These are phyloP conservation scores for Eremobia ochroleuca DNA, from an alignment of 2,888 invertebrate species.

Conservation along the genomic window DNA sequence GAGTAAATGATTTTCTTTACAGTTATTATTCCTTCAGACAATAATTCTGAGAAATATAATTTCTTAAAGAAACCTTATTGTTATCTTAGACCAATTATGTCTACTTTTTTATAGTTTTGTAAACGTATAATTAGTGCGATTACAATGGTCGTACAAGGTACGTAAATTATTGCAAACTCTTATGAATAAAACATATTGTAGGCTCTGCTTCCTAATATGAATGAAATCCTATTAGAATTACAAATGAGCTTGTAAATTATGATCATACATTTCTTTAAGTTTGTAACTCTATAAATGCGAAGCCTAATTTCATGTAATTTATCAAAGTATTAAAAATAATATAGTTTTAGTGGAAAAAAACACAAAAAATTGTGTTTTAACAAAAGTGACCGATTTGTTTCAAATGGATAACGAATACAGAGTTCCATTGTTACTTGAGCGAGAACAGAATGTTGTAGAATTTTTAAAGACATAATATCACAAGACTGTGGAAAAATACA, in stretches of 20 bases:
- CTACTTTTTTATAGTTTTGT: neutral
- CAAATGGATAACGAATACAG: neutral
- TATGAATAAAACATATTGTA: conserved; percentile 47
- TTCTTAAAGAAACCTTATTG: neutral
- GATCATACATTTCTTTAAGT: conserved; percentile 9
- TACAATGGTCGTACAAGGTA: conserved; percentile 2
- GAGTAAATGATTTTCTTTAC: neutral
- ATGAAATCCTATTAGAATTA: conserved; percentile 56
- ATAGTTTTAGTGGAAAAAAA: neutral
- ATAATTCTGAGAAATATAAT: neutral
- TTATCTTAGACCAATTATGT: conserved; percentile 11
- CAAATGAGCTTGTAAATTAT: conserved; percentile 50
- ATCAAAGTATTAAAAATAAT: neutral
- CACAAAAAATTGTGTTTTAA: neutral
- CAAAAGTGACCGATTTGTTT: neutral
- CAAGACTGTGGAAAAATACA: conserved; percentile 10
- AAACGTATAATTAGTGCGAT: conserved; percentile 15
- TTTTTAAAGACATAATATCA: neutral
- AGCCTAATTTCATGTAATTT: conserved; percentile 16
- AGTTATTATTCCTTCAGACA: too few relatives aligned
- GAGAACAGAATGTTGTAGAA: neutral
- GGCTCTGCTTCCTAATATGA: conserved; percentile 15
- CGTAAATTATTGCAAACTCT: conserved; percentile 1
- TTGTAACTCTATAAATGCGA: neutral
- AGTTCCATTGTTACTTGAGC: neutral